phyloP scores from a whole-genome alignment of 2,113 vertebrate species.

The Larimichthys crocea region DNA sequence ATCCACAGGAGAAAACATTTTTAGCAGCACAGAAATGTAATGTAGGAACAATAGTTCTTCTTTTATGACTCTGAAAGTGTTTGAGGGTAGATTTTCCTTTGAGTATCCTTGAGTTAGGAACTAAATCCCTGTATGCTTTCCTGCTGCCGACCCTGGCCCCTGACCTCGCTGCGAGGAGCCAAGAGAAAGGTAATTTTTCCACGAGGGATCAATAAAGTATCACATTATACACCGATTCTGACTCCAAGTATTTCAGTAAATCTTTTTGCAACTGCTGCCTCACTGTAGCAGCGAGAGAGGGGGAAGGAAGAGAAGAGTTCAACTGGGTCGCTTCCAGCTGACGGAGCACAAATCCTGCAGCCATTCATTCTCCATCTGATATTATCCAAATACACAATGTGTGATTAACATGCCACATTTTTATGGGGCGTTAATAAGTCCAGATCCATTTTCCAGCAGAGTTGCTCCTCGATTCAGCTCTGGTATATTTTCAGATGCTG shows the following conservation, averaged over 20 bases:
- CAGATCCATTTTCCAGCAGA: conserved; percentile 54
- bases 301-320: conserved; percentile 31
- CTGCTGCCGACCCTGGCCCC: conserved; percentile 1
- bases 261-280: conserved; percentile 7
- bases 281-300: not conserved
- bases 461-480: conserved; percentile 13
- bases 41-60: not conserved
- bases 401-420: conserved; percentile 59
- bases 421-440: conserved; percentile 42
- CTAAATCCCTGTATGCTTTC: conserved; percentile 21
- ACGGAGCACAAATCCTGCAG: conserved; percentile 39
- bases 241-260: conserved; percentile 13
- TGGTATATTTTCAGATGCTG: conserved; percentile 60
- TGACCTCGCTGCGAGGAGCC: not conserved
- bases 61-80: not conserved
- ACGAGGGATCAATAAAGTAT: conserved; percentile 39
- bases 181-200: conserved; percentile 20
- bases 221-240: conserved; percentile 12
- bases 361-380: conserved; percentile 55
- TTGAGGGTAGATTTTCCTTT: not conserved
- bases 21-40: not conserved
- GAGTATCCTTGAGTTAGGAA: conserved; percentile 15
- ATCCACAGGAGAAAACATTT: not conserved
- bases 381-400: conserved; percentile 67
- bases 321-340: conserved; percentile 42